Base-by-base conservation (phyloP, 2,888 invertebrate species). In the Acronicta psi region DNA sequence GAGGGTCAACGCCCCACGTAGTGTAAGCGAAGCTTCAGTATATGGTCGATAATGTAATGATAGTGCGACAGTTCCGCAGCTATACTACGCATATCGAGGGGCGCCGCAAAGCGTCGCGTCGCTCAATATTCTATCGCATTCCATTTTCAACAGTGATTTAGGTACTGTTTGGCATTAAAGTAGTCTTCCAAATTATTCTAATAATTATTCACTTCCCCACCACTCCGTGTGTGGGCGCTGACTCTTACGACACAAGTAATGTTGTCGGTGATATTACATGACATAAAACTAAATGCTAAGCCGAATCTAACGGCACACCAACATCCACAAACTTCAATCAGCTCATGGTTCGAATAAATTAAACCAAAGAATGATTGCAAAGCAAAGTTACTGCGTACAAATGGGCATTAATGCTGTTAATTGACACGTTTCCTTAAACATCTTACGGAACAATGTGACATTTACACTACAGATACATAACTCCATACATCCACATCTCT, bases 351-450 rank as follows among this genome's bases (percentile, higher is more conserved):
- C 50, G 44, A 54, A 64, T 63, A 46, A 54, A 64, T 64, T 62
- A 59, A 71, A 74, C 80, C 81, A 82, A 83, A 82, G 76, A 83
- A 67, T 60, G 61, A 77, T 66, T 51, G 49, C 31, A 63, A 73
- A 69, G 53, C 37, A 57, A 73, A 69, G 69, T 81, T 77, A 80
- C 71, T 80, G 57, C 61, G 67, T 58, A 42, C 46, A 66, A 65
- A 74, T 16, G 81, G 83, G 81, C 82, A 83, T 80, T 82, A 81
- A 62, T 72, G 68, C 42, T 61, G 51, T 62, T 57, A 45, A 62
- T 43, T 62, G 20, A 49, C 23, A 17, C 25, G 45, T 49, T 54
- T 50, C 36, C 36, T 34, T 18, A 17, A 23, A 41, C 55, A 56
- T 4, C 53, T 17, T 18, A 18, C 1, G 38, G 43, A 56, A 50